Evolutionary conservation across 1,140 invertebrate genomes (phyloP), one percentile per base, ranked within the genome.

Genomic region (Leguminivora glycinivorella): DNA sequence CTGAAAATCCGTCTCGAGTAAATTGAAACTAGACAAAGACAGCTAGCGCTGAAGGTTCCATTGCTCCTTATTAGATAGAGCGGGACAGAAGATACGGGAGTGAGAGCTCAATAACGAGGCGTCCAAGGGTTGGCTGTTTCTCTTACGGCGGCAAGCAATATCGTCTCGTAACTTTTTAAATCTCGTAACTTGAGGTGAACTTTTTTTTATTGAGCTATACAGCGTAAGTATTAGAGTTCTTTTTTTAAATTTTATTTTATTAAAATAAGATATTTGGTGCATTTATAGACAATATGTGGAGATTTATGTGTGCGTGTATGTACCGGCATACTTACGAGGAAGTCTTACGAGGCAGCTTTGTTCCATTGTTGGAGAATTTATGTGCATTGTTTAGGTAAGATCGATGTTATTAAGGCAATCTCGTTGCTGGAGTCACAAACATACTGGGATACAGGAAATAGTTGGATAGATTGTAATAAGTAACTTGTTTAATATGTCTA

Each of bases 71-170:
- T 47, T 58, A 17, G 89, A 69, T 71, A 1, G 80, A 90, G 72
- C 78, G 75, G 73, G 88, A 91, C 69, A 72, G 75, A 69, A 68
- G 67, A 25, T 73, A 67, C 76, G 75, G 83, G 87, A 88, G 90
- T 92, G 89, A 92, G 92, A 92, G 92, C 82, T 91, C 87, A 92
- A 92, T 92, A 92, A 92, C 90, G 92, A 92, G 90, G 79, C 84
- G 83, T 82, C 92, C 90, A 90, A 92, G 85, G 89, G 87, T 91
- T 87, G 89, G 85, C 80, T 85, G 82, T 87, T 90, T 88, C 86
- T 87, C 79, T 82, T 78, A 79, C 76, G 40, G 68, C 70, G 67
- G 68, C 75, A 81, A 73, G 87, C 87, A 90, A 91, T 52, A 52
- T 52, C 7, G 47, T 9, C 7, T n/a, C 19, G 22, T 52, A 10